phyloP scores from a whole-genome alignment of 2,888 invertebrate genomes.

The Drosophila meridiana region DNA sequence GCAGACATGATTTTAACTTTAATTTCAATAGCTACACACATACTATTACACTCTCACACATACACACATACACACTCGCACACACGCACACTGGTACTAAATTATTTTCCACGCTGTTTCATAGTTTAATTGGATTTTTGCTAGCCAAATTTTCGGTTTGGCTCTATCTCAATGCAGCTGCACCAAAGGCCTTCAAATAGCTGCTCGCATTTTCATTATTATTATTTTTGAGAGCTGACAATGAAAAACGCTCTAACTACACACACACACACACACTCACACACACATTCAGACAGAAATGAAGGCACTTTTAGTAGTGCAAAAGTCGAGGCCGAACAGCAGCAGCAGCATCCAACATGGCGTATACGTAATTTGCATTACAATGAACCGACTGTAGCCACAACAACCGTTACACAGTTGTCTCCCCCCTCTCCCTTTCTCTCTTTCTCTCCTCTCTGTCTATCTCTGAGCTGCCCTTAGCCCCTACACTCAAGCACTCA shows the following conservation, averaged over 20 bases:
- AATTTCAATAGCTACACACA: conserved; percentile 2
- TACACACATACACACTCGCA: not conserved
- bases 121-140: conserved; percentile 56
- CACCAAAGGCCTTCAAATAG: conserved; percentile 17
- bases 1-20: not conserved
- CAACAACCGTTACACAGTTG: conserved; percentile 24
- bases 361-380: conserved; percentile 77
- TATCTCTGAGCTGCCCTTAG: not conserved
- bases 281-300: conserved; percentile 4
- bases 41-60: not conserved
- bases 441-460: not conserved
- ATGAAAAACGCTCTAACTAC: conserved; percentile 27
- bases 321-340: conserved; percentile 11
- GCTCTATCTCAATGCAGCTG: conserved; percentile 26
- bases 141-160: conserved; percentile 45
- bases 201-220: conserved; percentile 48
- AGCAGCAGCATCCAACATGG: conserved; percentile 42
- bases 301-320: conserved; percentile 11
- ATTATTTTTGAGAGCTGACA: conserved; percentile 54
- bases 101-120: conserved; percentile 49
- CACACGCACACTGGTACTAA: conserved; percentile 3
- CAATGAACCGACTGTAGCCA: conserved; percentile 58
- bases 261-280: conserved; percentile 16
- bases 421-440: not conserved
- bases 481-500: not conserved